Evolutionary conservation across 2,888 invertebrate genomes (phyloP), one percentile per base, ranked within the genome.

Genomic region (Drosophila prostipennis): DNA sequence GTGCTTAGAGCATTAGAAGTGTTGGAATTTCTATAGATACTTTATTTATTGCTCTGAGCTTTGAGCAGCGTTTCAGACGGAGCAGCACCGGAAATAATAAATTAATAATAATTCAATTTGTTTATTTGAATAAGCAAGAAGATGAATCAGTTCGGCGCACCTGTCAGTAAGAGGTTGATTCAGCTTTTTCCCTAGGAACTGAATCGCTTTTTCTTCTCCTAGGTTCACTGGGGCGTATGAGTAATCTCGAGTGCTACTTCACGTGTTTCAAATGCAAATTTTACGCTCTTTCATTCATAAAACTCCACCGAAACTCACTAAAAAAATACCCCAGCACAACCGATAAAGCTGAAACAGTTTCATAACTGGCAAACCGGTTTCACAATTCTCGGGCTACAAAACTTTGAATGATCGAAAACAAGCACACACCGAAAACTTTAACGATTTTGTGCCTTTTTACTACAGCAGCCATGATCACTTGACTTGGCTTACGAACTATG

Each of bases 401-500:
- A 45, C 45, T 80, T 80, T 78, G 78, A 81, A 79, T 76, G 81
- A 85, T 85, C 76, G 72, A 78, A 81, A 84, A 79, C 60, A 60
- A 57, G 60, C 60, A 46, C 32, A 64, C 63, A 69, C 7, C 29
- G 29, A 23, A 64, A 55, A 61, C 79, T 80, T 82, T 82, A 83
- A 85, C 82, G 86, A 82, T 80, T 83, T 85, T 82, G 78, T 85
- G 83, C 64, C 64, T 58, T 76, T 73, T 79, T 64, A 64, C 64
- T 63, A 69, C 71, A 79, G 77, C 81, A 82, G 71, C 34, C 40
- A 64, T 68, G 72, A 70, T 76, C 78, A 78, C 76, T 80, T 74
- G 78, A 72, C 77, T 85, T 73, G 77, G 69, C 86, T 82, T 80
- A 80, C 80, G 80, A 76, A 77, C 83, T 83, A 85, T 86, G 86